A percentile compares a stretch with the other conserved stretches of the same genome.
phyloP scores from a whole-genome alignment of 2,888 invertebrate genomes.

The Masnerella sp. region DNA sequence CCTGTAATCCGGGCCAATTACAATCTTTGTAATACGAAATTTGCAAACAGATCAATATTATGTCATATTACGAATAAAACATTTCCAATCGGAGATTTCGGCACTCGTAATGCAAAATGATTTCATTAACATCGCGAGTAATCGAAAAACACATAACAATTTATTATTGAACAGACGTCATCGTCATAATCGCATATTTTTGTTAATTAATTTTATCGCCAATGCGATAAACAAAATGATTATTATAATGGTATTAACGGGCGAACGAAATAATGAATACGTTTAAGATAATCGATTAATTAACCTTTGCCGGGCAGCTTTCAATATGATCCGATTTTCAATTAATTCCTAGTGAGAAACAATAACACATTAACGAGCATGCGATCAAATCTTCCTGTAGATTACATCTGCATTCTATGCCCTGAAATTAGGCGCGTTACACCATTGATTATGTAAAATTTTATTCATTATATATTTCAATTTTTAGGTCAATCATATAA shows the following conservation, averaged over 20 bases:
- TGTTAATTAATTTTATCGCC: neutral
- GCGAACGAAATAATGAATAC: conserved; percentile 1
- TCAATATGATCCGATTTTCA: conserved; percentile 27
- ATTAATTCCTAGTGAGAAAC: conserved; percentile 27
- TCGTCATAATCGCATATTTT: neutral
- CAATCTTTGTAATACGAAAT: neutral
- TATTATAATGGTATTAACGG: neutral
- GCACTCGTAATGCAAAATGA: neutral
- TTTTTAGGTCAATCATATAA: too few relatives aligned
- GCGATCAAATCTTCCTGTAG: conserved; percentile 27
- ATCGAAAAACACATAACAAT: neutral
- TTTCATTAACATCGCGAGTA: neutral
- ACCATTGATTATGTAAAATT: conserved; percentile 34
- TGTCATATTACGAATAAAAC: too few relatives aligned
- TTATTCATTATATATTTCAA: conserved; percentile 8
- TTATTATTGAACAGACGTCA: neutral
- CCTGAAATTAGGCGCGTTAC: conserved; percentile 32
- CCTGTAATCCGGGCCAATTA: neutral
- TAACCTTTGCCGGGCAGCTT: conserved; percentile 10
- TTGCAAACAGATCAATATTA: neutral
- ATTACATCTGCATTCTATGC: conserved; percentile 19
- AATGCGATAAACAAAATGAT: neutral
- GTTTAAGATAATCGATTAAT: conserved; percentile 20
- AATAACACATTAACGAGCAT: conserved; percentile 38
- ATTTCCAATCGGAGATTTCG: neutral